Evolutionary conservation across 2,888 invertebrate genomes (phyloP).

Genomic region (Aporophyla lueneburgensis): DNA sequence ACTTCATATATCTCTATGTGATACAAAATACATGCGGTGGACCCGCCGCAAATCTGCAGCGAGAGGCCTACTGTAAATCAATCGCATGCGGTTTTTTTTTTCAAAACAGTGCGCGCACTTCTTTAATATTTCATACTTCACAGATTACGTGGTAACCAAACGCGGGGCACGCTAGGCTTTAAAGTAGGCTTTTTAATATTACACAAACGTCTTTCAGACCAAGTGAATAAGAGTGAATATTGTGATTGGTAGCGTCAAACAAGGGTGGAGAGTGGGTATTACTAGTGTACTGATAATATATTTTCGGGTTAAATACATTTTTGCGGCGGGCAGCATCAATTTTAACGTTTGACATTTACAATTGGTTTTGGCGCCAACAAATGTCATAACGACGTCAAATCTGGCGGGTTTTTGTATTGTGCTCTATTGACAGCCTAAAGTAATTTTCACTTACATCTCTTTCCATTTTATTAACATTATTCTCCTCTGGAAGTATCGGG

Average conservation of each 20-base stretch:
- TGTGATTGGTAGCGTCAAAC: background rate
- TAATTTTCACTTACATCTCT: background rate
- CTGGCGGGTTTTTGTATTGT: constrained; percentile 17
- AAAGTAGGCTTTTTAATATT: no score
- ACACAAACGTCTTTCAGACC: background rate
- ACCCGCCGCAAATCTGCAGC: no score
- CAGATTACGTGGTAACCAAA: no score
- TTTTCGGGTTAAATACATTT: background rate
- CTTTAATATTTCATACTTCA: no score
- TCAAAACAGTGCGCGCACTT: no score
- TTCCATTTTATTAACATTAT: background rate
- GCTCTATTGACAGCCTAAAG: background rate
- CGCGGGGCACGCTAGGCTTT: no score
- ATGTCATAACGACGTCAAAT: constrained; percentile 15
- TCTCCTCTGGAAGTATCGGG: background rate
- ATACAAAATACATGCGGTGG: no score
- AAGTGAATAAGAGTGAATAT: background rate
- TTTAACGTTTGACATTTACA: constrained; percentile 3
- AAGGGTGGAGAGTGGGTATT: no score
- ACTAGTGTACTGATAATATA: background rate
- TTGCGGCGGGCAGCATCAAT: constrained; percentile 3
- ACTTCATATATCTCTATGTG: no score
- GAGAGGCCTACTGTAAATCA: no score
- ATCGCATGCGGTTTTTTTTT: no score
- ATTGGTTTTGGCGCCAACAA: constrained; percentile 22